phyloP scores from a whole-genome alignment of 2,113 vertebrate genomes.

The Amphilophus citrinellus region DNA sequence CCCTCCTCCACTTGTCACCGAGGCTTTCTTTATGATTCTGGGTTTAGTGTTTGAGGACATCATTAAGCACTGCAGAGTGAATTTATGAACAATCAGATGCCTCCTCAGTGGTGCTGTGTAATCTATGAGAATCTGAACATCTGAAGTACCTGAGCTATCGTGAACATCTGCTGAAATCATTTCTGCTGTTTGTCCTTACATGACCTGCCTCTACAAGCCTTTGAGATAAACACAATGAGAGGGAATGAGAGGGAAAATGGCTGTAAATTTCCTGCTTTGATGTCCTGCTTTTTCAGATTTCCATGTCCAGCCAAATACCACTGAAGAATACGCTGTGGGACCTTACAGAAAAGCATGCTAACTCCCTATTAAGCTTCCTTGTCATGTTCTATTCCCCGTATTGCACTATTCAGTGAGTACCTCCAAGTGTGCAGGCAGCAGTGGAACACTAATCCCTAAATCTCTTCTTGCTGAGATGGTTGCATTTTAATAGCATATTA shows the following conservation, averaged over 20 bases:
- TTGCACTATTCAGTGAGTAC: slow-evolving; percentile 36
- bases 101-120: background rate
- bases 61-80: background rate
- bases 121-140: background rate
- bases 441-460: slow-evolving; percentile 55
- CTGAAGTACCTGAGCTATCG: background rate
- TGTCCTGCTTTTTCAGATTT: slow-evolving; percentile 11
- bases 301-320: background rate
- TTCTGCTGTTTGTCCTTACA: background rate
- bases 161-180: background rate
- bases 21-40: background rate
- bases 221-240: background rate
- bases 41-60: background rate
- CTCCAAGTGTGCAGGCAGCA: slow-evolving; percentile 17
- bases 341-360: slow-evolving; percentile 38
- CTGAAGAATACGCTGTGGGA: slow-evolving; percentile 5
- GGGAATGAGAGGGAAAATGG: background rate
- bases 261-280: background rate
- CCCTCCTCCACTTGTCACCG: background rate
- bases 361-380: slow-evolving; percentile 8
- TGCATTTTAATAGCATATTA: slow-evolving; percentile 56
- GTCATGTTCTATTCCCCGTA: slow-evolving; percentile 27
- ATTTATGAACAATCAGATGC: background rate
- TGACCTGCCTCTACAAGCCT: background rate
- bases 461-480: slow-evolving; percentile 41